These are phyloP conservation scores for Diarsia brunnea DNA, from an alignment of 2,888 invertebrate genomes.

Conservation along the genomic window DNA sequence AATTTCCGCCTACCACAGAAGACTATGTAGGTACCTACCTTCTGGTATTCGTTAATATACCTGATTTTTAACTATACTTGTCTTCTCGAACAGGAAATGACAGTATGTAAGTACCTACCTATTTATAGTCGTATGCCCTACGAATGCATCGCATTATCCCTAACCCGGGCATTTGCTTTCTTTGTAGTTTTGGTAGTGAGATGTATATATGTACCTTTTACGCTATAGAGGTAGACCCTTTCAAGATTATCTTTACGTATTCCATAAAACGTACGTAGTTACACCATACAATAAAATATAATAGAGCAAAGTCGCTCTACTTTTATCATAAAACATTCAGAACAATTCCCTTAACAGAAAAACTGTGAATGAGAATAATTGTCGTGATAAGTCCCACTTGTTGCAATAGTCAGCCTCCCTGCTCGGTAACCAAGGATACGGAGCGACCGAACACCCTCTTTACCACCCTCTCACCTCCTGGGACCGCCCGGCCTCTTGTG, in stretches of 20 bases:
- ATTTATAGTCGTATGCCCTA: background rate
- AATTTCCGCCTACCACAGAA: background rate
- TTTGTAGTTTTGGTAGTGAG: background rate
- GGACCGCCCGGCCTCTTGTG: slow-evolving; percentile 73
- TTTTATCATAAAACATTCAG: slow-evolving; percentile 25
- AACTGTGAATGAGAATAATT: slow-evolving; percentile 59
- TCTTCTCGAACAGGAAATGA: background rate
- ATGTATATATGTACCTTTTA: background rate
- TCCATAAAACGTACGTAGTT: background rate
- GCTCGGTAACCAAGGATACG: slow-evolving; percentile 80
- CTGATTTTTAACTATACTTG: too few species aligned
- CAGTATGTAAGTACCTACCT: background rate
- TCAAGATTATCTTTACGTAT: background rate
- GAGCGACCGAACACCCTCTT: slow-evolving; percentile 65
- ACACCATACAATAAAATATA: background rate
- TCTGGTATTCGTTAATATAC: background rate
- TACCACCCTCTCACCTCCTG: slow-evolving; percentile 59
- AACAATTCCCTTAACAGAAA: slow-evolving; percentile 41
- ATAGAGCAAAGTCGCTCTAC: background rate
- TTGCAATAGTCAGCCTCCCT: slow-evolving; percentile 80
- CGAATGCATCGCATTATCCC: slow-evolving; percentile 2
- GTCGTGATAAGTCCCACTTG: slow-evolving; percentile 78
- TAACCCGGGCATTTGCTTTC: background rate
- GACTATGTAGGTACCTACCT: background rate
- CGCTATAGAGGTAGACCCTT: background rate